Evolutionary conservation across 2,113 vertebrate genomes (phyloP).

Genomic region (Aptenodytes forsteri): DNA sequence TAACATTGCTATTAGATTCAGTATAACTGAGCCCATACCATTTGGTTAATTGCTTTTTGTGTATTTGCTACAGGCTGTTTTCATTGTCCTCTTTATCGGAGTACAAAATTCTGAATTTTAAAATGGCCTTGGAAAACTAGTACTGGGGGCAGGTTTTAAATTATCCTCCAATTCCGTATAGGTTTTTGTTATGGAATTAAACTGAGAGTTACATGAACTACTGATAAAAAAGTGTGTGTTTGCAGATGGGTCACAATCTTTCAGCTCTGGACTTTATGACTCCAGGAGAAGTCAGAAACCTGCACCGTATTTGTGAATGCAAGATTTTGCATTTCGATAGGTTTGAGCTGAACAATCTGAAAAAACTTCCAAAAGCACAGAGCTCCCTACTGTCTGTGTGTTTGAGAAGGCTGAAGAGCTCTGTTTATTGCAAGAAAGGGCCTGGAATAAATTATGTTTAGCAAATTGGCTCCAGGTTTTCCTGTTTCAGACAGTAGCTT

Average conservation of each 20-base stretch:
- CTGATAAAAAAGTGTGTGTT: neutral
- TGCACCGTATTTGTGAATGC: conserved; percentile 20
- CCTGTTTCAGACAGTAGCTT: conserved; percentile 75
- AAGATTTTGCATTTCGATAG: conserved; percentile 56
- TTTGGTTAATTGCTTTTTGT: neutral
- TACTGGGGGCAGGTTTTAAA: neutral
- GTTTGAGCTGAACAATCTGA: conserved; percentile 64
- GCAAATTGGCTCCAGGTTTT: conserved; percentile 77
- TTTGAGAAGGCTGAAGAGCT: conserved; percentile 69
- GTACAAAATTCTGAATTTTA: neutral
- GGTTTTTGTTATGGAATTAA: neutral
- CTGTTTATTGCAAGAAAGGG: conserved; percentile 69
- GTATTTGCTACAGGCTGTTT: neutral
- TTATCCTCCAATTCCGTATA: neutral
- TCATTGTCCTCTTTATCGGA: neutral
- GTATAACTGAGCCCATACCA: neutral
- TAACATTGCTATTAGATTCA: neutral
- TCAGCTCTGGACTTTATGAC: neutral
- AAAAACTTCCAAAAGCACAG: conserved; percentile 59
- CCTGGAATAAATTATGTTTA: conserved; percentile 74
- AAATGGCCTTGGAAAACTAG: neutral
- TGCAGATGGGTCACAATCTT: neutral
- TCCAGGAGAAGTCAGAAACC: neutral
- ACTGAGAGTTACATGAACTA: neutral
- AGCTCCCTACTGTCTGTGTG: conserved; percentile 57